phyloP scores from a whole-genome alignment of 2,888 invertebrate species.

The Adelphocoris suturalis region DNA sequence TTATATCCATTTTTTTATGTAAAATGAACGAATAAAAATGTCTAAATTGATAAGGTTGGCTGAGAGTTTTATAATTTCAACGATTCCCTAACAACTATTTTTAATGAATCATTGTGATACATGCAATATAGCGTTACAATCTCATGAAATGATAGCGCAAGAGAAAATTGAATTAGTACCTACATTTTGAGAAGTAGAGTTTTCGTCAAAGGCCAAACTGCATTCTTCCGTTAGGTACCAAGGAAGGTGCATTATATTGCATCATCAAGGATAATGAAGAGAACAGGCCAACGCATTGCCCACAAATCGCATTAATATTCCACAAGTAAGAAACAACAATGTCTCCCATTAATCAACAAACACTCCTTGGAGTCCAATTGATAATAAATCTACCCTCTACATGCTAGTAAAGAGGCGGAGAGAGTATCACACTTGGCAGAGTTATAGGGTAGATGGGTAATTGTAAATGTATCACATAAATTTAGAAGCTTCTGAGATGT shows the following conservation, averaged over 20 bases:
- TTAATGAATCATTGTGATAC: no score
- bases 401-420: neutral
- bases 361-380: conserved; percentile 20
- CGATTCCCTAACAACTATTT: no score
- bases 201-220: neutral
- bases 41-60: no score
- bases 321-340: conserved; percentile 1
- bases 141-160: no score
- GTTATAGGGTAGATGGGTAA: neutral
- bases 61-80: no score
- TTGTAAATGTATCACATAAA: neutral
- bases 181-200: neutral
- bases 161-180: no score
- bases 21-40: no score
- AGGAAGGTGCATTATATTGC: neutral
- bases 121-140: no score
- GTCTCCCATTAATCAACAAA: conserved; percentile 28
- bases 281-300: conserved; percentile 6
- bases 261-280: conserved; percentile 27
- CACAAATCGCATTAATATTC: conserved; percentile 48
- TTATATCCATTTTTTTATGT: no score
- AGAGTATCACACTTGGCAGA: conserved; percentile 5
- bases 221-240: neutral
- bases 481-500: neutral
- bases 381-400: conserved; percentile 35